Base-by-base conservation (phyloP, 2,113 vertebrate species). In the Prochilodus magdalenae region DNA sequence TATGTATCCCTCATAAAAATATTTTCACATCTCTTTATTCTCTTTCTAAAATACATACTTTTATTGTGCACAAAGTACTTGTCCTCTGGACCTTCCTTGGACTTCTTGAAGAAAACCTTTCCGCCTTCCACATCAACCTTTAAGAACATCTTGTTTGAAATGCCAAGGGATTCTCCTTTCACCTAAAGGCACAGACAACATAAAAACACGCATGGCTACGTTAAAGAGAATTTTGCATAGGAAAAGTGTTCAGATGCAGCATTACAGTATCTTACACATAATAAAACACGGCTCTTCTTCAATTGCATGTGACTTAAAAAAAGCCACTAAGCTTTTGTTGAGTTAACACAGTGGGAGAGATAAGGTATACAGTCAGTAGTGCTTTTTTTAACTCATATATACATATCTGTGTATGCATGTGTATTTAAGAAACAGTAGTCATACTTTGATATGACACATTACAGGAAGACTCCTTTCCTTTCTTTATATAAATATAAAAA, bases 81-180 rank as follows among this genome's bases (percentile, higher is more conserved):
- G 86, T 99, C 98, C 81, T 99, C 98, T 3, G 97, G 95, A 0
- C 97, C 96, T 36, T 99, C 98, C 91, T 96, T 98, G 55, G 96
- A 94, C 86, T 98, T 98, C 91, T 98, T 99, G 79, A 97, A 90
- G 79, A 93, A 96, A 73, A 99, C 88, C 85, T 98, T 98, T 77
- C 98, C 98, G 73, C 94, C 91, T 90, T 99, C 97, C 40, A 99
- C 96, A 15, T 99, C 98, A 2, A 99, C 98, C 85, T 98, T 99
- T 80, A 99, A 94, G 76, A 96, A 95, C 85, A 96, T 93, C 92
- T 98, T 99, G 74, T 93, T 95, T 75, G 96, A 91, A 86, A 99
- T 97, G 29, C 95, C 96, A 18, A 99, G 88, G 65, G 93, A 95
- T 83, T 99, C 97, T 27, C 93, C 91, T 91, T 98, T 99, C 47